A percentile compares a stretch with the other conserved stretches of the same genome.
Evolutionary conservation across 1,140 invertebrate species (phyloP).

Genomic region (Eumaeus atala): DNA sequence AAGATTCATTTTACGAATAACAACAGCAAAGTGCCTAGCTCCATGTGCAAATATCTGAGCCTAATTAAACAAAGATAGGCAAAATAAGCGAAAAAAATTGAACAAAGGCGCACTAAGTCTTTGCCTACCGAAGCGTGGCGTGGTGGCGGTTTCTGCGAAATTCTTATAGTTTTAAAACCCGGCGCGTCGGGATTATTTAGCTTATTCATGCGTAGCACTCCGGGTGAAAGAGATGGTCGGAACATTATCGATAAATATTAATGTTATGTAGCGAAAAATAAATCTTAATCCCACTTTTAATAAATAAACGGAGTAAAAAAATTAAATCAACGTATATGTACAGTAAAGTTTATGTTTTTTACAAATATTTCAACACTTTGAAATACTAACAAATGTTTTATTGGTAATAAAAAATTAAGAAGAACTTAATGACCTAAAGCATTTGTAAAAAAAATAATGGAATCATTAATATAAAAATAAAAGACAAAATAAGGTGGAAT

Average conservation of each 20-base stretch:
- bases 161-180: conserved; percentile 38
- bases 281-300: too few species aligned
- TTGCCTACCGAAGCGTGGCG: conserved; percentile 35
- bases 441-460: conserved; percentile 1
- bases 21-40: conserved; percentile 10
- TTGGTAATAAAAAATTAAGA: too few species aligned
- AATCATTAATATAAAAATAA: conserved; percentile 2
- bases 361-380: too few species aligned
- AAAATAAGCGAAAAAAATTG: conserved; percentile 32
- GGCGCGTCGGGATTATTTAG: conserved; percentile 51
- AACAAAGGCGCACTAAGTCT: conserved; percentile 32
- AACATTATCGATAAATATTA: conserved; percentile 19
- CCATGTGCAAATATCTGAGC: conserved; percentile 26
- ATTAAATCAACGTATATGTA: too few species aligned
- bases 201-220: conserved; percentile 35
- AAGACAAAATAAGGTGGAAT: background rate
- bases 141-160: conserved; percentile 45
- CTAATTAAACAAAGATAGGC: conserved; percentile 38
- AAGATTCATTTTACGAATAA: conserved; percentile 4
- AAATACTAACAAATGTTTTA: too few species aligned
- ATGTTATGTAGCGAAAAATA: background rate
- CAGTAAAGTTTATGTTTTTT: too few species aligned
- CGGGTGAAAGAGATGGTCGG: conserved; percentile 24
- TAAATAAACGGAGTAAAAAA: too few species aligned
- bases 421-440: too few species aligned